Conservation (phyloP, 1,140 invertebrate genomes). For the Drosophila micromelanica region DNA sequence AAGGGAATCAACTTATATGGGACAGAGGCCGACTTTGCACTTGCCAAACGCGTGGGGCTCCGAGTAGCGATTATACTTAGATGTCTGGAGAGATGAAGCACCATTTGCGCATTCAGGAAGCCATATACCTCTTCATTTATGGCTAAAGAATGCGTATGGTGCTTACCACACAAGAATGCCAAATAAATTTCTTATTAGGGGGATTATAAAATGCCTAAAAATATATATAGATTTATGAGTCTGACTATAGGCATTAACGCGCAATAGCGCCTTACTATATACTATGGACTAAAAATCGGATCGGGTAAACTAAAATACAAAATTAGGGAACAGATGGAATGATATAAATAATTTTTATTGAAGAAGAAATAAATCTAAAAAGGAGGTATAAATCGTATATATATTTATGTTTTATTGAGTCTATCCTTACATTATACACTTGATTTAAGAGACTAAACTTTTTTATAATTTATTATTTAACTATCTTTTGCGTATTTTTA, state of each 20-base stretch:
- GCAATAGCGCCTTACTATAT: too few relatives aligned
- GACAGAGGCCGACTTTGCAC: conserved; percentile 52
- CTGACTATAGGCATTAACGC: background rate
- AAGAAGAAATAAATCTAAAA: too few relatives aligned
- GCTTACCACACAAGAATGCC: background rate
- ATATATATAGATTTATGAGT: conserved; percentile 21
- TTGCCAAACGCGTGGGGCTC: conserved; percentile 47
- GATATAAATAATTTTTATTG: too few relatives aligned
- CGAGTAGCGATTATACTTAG: conserved; percentile 26
- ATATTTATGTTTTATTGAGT: too few relatives aligned
- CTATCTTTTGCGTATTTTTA: background rate
- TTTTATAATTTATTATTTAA: background rate
- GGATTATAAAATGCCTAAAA: conserved; percentile 18
- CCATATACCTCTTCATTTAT: conserved; percentile 28
- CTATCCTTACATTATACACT: too few relatives aligned
- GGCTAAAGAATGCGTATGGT: conserved; percentile 3
- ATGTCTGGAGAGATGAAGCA: conserved; percentile 22
- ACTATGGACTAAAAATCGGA: background rate
- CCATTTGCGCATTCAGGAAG: conserved; percentile 27
- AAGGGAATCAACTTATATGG: conserved; percentile 52
- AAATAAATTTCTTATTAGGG: conserved; percentile 10
- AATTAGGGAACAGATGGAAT: background rate
- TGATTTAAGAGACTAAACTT: too few relatives aligned
- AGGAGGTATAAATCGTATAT: too few relatives aligned
- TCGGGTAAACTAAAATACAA: background rate